Evolutionary conservation across 2,888 invertebrate genomes (phyloP), one percentile per base, ranked within the genome.

Genomic region (Cantharis lateralis): DNA sequence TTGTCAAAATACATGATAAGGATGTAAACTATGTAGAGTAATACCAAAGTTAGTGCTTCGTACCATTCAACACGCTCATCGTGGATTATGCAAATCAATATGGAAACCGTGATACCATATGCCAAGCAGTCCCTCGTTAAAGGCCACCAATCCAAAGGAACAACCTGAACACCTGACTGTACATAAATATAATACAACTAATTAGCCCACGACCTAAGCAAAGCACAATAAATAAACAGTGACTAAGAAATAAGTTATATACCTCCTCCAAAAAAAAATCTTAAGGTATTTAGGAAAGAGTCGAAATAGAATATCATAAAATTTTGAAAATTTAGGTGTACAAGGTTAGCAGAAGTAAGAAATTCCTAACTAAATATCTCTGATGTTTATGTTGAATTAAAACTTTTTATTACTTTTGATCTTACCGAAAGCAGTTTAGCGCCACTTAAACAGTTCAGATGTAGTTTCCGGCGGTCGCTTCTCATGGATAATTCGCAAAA

Each of bases 21-120:
- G 80, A 95, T 94, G 85, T 95, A 95, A 63, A 94, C 87, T 73
- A 91, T 91, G 87, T 95, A 95, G 85, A 93, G 90, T 18, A 93
- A 87, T 15, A 95, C 93, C 78, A 96, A 91, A 68, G 92, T 89
- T 61, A 94, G 87, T 3, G 94, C 95, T 88, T 95, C 95, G 87
- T 93, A 94, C 95, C 95, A 95, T 87, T 93, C 93, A 80, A 96
- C 91, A 83, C 90, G 89, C 85, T 93, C 93, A 84, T 95, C 95
- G 72, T 93, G 91, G 70, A 96, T 90, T 48, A 93, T 93, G 79
- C 93, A 88, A 82, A 95, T 93, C 18, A 96, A 90, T 0, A 93
- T 90, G 16, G 94, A 89, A 28, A 96, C 94, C 1, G 95, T 93
- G 61, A 95, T 88, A 0, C 93, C 92, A 84, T 95, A 95, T 85